phyloP scores from a whole-genome alignment of 2,888 invertebrate genomes.

The Pocota personata region DNA sequence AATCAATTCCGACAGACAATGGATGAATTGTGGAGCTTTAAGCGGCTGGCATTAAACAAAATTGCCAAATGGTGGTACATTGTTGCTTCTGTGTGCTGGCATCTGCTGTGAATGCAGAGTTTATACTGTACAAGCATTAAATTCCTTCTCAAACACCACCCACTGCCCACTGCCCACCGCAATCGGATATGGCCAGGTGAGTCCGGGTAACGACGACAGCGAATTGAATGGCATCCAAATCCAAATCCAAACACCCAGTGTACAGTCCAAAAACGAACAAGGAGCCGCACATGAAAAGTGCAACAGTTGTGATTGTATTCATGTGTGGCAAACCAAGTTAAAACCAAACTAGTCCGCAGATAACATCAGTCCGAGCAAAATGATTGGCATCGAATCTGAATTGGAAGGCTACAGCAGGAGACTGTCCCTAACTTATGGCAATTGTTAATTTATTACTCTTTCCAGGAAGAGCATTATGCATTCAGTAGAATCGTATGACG shows the following conservation, averaged over 20 bases:
- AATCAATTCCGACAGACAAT: constrained; percentile 71
- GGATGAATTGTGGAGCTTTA: constrained; percentile 54
- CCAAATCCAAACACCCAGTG: constrained; percentile 14
- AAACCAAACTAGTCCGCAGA: constrained; percentile 59
- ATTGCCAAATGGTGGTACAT: constrained; percentile 43
- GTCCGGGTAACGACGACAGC: neutral
- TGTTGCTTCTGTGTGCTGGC: constrained; percentile 31
- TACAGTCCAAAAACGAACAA: constrained; percentile 9
- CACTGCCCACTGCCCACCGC: neutral
- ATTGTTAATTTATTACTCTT: constrained; percentile 73
- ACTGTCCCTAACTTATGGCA: constrained; percentile 60
- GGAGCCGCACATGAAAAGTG: constrained; percentile 55
- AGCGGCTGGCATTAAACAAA: constrained; percentile 46
- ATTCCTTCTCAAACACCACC: too few relatives aligned
- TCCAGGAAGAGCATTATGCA: constrained; percentile 48
- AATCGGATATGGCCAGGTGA: constrained; percentile 36
- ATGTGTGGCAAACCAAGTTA: constrained; percentile 63
- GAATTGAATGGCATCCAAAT: too few relatives aligned
- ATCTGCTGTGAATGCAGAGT: constrained; percentile 34
- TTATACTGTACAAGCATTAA: constrained; percentile 1
- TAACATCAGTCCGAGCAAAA: constrained; percentile 30
- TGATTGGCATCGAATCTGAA: constrained; percentile 70
- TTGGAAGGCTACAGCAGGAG: constrained; percentile 18
- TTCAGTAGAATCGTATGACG: neutral
- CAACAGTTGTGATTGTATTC: constrained; percentile 73